A percentile compares a stretch with the other conserved stretches of the same genome.
Conservation (phyloP, 2,888 invertebrate genomes). For the Cephalotes varians region DNA sequence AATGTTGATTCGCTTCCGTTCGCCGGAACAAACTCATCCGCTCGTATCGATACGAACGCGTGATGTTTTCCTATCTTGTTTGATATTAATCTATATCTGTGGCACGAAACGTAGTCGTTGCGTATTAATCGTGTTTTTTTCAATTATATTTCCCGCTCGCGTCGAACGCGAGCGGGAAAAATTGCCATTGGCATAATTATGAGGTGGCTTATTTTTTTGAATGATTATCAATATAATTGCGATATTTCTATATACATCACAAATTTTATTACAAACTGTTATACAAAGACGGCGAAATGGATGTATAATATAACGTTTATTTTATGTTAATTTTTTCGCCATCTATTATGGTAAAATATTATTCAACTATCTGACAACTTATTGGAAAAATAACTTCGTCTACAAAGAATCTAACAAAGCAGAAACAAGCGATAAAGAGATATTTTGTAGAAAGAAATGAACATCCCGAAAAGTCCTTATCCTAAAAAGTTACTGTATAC, state of each 20-base stretch:
- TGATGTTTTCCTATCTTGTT: slow-evolving; percentile 28
- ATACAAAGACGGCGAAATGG: not conserved
- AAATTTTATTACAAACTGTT: not conserved
- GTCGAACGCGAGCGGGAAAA: not conserved
- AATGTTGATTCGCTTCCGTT: slow-evolving; percentile 43
- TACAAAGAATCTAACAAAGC: not conserved
- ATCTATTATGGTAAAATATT: not conserved
- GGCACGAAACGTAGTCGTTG: slow-evolving; percentile 16
- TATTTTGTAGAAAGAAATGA: not conserved
- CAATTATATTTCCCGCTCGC: not conserved
- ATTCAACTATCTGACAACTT: not conserved
- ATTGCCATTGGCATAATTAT: not conserved
- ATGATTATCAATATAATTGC: not conserved
- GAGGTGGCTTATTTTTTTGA: not conserved
- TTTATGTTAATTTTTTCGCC: not conserved
- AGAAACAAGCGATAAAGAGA: not conserved
- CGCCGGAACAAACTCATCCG: slow-evolving; percentile 3
- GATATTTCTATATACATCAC: not conserved
- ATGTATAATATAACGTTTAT: not conserved
- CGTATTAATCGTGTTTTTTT: slow-evolving; percentile 15
- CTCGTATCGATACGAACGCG: slow-evolving; percentile 19
- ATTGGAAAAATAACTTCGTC: not conserved
- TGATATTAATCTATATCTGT: slow-evolving; percentile 37
- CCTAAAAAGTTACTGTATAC: not conserved
- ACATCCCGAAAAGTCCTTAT: not conserved